These are phyloP conservation scores for Pelecanus crispus DNA, from an alignment of 2,113 vertebrate genomes.

Conservation along the genomic window DNA sequence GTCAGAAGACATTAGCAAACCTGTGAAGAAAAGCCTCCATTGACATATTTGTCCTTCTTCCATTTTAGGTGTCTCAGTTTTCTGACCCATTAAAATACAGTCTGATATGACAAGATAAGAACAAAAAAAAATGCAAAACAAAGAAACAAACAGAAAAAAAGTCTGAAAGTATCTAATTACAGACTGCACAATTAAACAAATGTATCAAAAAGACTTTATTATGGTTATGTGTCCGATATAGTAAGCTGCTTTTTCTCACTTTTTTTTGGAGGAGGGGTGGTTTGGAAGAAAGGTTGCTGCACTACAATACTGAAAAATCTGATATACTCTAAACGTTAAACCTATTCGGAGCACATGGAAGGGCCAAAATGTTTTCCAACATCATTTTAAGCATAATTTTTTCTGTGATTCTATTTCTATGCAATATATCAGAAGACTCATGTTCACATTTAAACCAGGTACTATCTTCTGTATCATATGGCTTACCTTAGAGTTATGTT, in stretches of 20 bases:
- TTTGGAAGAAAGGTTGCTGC: neutral
- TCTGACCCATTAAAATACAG: neutral
- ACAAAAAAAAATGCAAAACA: neutral
- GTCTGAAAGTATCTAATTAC: neutral
- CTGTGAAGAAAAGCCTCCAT: neutral
- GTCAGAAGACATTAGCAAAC: neutral
- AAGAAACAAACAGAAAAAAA: neutral
- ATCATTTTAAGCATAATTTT: neutral
- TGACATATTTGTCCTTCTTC: neutral
- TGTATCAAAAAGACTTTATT: neutral
- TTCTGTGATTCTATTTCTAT: neutral
- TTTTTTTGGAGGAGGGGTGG: neutral
- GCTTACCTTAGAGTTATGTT: neutral
- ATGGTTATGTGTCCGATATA: neutral
- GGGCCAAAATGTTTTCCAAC: neutral
- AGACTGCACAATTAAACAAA: neutral
- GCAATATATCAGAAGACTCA: neutral
- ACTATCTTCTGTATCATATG: neutral
- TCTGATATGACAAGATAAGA: neutral
- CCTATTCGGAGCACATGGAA: neutral
- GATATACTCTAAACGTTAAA: neutral
- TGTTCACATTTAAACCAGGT: neutral
- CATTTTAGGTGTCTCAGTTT: neutral
- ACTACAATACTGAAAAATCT: neutral
- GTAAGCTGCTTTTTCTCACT: neutral